Evolutionary conservation across 2,888 invertebrate species (phyloP), one percentile per base, ranked within the genome.

Genomic region (Boloria euphrosyne): DNA sequence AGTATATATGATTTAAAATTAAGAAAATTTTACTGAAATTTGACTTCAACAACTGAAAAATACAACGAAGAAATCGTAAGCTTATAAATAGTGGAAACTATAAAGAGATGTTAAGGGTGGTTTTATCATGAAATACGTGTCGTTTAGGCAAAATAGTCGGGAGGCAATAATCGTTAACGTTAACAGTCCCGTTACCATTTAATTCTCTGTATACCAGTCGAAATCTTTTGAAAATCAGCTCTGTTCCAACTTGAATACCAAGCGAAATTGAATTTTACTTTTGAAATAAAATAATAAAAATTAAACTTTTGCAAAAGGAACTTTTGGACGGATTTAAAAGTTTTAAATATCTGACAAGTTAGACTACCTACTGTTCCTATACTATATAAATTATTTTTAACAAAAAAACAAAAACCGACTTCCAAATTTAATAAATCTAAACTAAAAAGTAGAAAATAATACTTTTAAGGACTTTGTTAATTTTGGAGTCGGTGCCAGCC

Each of bases 141-240:
- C 82, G 80, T 83, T 84, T 84, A 84, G 75, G 79, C 79, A 82
- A 81, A 85, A 82, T 83, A 83, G 81, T 81, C 67, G 68, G 65
- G 77, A 72, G 76, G 82, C 83, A 82, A 84, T 89, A 87, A 87
- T 82, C 85, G 85, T 88, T 89, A 86, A 80, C 82, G 80, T 71
- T 84, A 86, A 87, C 81, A 78, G 79, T 58, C 51, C 59, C 65
- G 52, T 53, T 73, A 69, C 72, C 82, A 82, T 82, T 86, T 84
- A 82, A 81, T 80, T 80, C 74, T 73, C 78, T 74, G 62, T 75
- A 76, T 77, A 79, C 75, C 70, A 70, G 69, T 72, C 74, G 75
- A 76, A 78, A 77, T 81, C 82, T 83, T 80, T 79, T 73, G 67
- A 73, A 73, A 78, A 78, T 78, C 77, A 47, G 57, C 66, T 44